Evolutionary conservation across 2,113 vertebrate genomes (phyloP).

Genomic region (Thalassarche chlororhynchos): DNA sequence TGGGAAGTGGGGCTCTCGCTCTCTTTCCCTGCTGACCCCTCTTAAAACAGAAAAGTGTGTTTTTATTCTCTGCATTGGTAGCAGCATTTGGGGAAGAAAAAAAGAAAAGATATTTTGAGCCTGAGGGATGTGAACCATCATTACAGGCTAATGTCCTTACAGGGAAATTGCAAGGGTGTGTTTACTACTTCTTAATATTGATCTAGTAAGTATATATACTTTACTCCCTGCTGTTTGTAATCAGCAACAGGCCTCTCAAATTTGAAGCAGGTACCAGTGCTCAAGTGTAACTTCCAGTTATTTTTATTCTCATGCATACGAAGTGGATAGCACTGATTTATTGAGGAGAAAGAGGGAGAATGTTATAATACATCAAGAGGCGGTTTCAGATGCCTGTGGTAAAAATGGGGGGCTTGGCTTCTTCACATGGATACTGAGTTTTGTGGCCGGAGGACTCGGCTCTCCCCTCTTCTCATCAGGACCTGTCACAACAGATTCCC

Average conservation of each 20-base stretch:
- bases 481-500: background rate
- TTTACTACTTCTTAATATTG: background rate
- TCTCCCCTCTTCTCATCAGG: background rate
- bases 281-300: background rate
- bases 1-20: rapidly evolving
- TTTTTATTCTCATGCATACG: background rate
- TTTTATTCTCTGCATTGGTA: background rate
- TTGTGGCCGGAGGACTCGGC: background rate
- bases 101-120: background rate
- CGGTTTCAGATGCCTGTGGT: background rate
- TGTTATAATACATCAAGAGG: background rate
- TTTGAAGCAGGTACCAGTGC: background rate
- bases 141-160: background rate
- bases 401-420: background rate
- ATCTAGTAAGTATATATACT: background rate
- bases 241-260: background rate
- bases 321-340: background rate
- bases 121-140: background rate
- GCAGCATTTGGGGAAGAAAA: background rate
- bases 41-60: background rate
- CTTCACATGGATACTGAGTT: background rate
- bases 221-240: background rate
- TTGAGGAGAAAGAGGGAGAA: background rate
- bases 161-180: background rate
- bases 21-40: background rate